These are phyloP conservation scores for Donacobius atricapilla DNA, from an alignment of 2,113 vertebrate species.

Conservation along the genomic window DNA sequence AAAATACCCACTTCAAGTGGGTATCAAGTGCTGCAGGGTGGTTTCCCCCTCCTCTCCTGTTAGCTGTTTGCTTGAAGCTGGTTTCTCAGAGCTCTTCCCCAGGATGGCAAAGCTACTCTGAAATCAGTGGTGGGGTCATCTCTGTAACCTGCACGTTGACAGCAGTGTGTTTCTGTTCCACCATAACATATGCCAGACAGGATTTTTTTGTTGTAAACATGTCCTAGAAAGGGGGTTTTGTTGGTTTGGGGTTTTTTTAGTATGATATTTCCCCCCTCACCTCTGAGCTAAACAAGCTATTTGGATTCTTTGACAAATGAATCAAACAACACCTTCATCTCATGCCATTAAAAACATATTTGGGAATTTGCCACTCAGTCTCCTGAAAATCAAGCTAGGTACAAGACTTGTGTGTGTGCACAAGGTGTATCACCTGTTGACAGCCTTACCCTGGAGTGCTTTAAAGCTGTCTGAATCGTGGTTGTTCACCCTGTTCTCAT, in stretches of 20 bases:
- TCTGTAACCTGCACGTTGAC: not conserved
- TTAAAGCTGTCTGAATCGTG: not conserved
- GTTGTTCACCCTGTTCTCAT: not conserved
- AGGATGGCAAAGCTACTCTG: not conserved
- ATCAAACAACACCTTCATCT: not conserved
- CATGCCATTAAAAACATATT: not conserved
- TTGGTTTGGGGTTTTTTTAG: not conserved
- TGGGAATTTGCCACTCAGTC: not conserved
- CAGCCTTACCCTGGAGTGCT: not conserved
- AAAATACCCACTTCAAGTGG: not conserved
- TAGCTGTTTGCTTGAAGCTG: not conserved
- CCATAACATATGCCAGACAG: not conserved
- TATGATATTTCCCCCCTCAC: accelerated
- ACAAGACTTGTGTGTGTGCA: accelerated
- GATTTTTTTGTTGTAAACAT: not conserved
- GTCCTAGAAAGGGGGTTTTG: not conserved
- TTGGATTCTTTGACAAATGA: not conserved
- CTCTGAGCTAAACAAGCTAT: not conserved
- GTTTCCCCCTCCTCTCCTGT: not conserved
- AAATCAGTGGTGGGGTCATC: not conserved
- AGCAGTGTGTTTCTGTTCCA: not conserved
- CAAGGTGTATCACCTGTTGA: not conserved
- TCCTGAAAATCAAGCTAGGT: not conserved
- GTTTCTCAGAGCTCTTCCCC: not conserved
- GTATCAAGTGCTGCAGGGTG: not conserved